These are phyloP conservation scores for Pantherophis vulpinus DNA, from an alignment of 2,797 vertebrate species.

Conservation along the genomic window DNA sequence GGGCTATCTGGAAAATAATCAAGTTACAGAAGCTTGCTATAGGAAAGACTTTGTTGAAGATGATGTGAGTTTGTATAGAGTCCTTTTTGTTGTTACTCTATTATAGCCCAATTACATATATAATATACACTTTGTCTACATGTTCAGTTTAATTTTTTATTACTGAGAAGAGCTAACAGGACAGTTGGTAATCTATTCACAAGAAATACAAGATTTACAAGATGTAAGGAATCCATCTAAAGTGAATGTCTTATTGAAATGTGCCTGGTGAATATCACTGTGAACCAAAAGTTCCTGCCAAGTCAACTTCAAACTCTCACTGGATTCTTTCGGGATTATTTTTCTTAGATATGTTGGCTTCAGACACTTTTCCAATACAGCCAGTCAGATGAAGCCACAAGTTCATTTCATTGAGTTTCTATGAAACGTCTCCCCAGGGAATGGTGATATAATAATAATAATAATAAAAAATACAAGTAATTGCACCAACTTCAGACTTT, in stretches of 20 bases:
- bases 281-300: neutral
- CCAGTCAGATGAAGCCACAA: neutral
- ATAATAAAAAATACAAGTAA: neutral
- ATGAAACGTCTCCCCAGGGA: neutral
- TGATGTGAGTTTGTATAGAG: neutral
- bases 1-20: neutral
- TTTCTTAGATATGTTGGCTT: rapidly evolving
- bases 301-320: neutral
- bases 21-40: neutral
- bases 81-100: neutral
- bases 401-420: neutral
- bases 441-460: no score
- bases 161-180: neutral
- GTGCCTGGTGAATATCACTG: neutral
- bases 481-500: neutral
- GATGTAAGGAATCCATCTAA: neutral
- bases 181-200: neutral
- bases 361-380: conserved; percentile 4
- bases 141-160: neutral
- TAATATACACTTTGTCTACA: neutral
- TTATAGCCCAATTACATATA: neutral
- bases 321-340: conserved; percentile 10
- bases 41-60: neutral
- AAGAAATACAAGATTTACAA: no score
- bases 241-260: neutral